These are phyloP conservation scores for Ictalurus punctatus DNA, from an alignment of 2,113 vertebrate species.

Conservation along the genomic window DNA sequence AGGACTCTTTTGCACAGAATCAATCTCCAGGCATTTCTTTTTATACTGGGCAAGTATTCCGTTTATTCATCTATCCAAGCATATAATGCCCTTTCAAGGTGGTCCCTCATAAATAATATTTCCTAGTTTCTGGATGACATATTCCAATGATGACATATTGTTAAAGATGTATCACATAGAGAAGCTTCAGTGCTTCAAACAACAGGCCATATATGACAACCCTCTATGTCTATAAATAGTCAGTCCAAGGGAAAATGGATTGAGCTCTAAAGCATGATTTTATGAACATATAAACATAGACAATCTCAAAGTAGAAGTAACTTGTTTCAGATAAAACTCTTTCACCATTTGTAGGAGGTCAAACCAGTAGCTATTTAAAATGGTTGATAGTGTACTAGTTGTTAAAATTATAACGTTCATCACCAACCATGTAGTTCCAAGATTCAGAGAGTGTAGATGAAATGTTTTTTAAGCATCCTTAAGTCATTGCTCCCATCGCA, in stretches of 20 bases:
- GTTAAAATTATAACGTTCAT: background rate
- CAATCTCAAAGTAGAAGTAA: background rate
- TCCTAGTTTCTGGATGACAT: background rate
- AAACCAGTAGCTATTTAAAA: too few relatives aligned
- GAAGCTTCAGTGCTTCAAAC: background rate
- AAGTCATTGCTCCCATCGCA: too few relatives aligned
- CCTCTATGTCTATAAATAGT: background rate
- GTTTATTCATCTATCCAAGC: background rate
- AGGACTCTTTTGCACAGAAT: background rate
- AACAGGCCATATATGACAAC: background rate
- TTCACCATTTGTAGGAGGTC: background rate
- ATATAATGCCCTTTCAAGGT: background rate
- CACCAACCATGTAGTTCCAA: background rate
- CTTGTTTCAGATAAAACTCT: background rate
- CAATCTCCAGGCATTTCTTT: background rate
- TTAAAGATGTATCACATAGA: background rate
- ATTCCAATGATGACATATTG: background rate
- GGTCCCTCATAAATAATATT: background rate
- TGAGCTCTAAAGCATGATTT: background rate
- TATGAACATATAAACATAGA: background rate
- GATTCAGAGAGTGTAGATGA: too few relatives aligned
- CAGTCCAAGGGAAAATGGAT: background rate
- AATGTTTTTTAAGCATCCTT: too few relatives aligned
- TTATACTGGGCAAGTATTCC: background rate
- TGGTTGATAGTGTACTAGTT: too few relatives aligned